Conservation (phyloP, 2,888 invertebrate species). For the Drosophila tanythrix region DNA sequence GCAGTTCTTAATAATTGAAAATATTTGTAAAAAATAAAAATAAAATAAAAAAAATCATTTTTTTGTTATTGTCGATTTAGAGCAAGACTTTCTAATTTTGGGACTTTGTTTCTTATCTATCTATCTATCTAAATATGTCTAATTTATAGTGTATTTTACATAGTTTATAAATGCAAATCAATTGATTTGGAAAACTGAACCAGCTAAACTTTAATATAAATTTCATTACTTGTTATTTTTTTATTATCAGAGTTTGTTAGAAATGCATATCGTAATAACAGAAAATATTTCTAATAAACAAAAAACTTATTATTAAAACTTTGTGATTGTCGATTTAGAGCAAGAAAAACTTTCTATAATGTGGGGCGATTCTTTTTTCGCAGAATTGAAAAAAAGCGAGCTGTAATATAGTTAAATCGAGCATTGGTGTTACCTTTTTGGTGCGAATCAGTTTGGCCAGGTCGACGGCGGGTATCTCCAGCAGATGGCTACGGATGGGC, state of each 20-base stretch:
- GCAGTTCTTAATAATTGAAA: not conserved
- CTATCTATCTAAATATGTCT: too few relatives aligned
- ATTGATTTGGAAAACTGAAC: too few relatives aligned
- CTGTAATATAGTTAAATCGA: not conserved
- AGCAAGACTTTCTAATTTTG: not conserved
- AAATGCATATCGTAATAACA: not conserved
- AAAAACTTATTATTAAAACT: too few relatives aligned
- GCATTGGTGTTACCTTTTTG: constrained; percentile 87
- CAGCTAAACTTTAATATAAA: too few relatives aligned
- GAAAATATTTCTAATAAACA: not conserved
- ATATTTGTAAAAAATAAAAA: not conserved
- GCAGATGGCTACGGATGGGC: constrained; percentile 88
- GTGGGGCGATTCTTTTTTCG: not conserved
- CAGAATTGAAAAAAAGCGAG: constrained; percentile 12
- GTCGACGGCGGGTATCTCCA: constrained; percentile 89
- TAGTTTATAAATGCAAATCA: too few relatives aligned
- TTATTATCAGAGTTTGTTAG: too few relatives aligned
- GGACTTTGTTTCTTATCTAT: too few relatives aligned
- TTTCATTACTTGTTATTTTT: too few relatives aligned
- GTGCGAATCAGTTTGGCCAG: constrained; percentile 90
- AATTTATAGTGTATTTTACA: too few relatives aligned
- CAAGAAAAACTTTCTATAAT: not conserved
- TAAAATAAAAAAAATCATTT: not conserved
- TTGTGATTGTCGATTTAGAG: not conserved
- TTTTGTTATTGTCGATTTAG: not conserved